Conservation (phyloP, 2,888 invertebrate genomes). For the Nasonovia ribisnigri region DNA sequence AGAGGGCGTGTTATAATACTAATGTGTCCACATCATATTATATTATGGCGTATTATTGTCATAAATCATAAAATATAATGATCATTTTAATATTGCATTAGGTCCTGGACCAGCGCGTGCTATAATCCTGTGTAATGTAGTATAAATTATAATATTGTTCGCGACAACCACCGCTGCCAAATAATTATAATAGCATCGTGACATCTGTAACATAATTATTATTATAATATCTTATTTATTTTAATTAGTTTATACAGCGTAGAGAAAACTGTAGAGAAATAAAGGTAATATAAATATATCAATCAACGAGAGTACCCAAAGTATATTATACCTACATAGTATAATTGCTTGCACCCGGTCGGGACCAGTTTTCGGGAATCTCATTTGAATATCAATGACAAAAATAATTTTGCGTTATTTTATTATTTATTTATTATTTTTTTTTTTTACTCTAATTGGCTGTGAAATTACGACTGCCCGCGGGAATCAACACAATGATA, state of each 20-base stretch:
- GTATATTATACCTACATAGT: background rate
- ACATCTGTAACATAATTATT: background rate
- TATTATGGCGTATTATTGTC: background rate
- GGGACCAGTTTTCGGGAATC: slow-evolving; percentile 46
- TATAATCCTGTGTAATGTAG: background rate
- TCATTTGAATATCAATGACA: slow-evolving; percentile 39
- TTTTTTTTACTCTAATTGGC: slow-evolving; percentile 20
- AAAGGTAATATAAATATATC: background rate
- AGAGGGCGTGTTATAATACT: background rate
- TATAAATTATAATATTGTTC: background rate
- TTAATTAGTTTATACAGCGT: background rate
- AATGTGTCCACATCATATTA: background rate
- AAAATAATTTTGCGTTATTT: background rate
- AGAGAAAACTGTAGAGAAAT: background rate
- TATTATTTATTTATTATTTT: background rate
- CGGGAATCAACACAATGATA: background rate
- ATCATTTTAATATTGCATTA: background rate
- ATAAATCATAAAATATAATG: background rate
- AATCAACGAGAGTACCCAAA: background rate
- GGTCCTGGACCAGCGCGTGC: background rate
- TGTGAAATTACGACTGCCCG: slow-evolving; percentile 10
- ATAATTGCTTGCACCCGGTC: background rate
- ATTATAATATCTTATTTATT: background rate
- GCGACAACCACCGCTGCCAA: background rate
- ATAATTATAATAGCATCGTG: background rate